Percentiles rank a stretch among this genome's conserved stretches.
These are phyloP conservation scores for Gadus chalcogrammus DNA, from an alignment of 2,113 vertebrate species.

Conservation along the genomic window DNA sequence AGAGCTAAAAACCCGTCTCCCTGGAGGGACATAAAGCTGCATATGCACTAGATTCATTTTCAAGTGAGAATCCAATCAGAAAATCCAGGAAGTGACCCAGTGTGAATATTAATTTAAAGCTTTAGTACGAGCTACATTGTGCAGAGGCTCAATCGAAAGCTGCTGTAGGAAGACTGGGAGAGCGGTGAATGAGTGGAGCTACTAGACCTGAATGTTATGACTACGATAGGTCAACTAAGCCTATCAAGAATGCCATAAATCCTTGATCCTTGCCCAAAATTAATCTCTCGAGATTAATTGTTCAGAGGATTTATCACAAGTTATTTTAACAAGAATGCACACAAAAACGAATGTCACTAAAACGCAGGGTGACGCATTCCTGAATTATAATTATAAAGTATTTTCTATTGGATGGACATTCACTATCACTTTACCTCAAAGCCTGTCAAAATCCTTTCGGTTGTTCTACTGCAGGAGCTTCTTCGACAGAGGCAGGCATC, in stretches of 20 bases:
- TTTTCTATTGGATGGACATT: too few relatives aligned
- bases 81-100: slow-evolving; percentile 19
- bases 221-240: slow-evolving; percentile 51
- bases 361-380: too few relatives aligned
- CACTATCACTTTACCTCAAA: too few relatives aligned
- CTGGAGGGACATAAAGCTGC: slow-evolving; percentile 17
- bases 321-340: too few relatives aligned
- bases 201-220: slow-evolving; percentile 38
- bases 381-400: too few relatives aligned
- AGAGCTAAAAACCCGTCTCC: background rate
- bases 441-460: too few relatives aligned
- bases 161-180: background rate
- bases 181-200: slow-evolving; percentile 34
- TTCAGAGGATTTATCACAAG: too few relatives aligned
- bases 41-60: slow-evolving; percentile 22
- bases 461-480: too few relatives aligned
- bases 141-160: background rate
- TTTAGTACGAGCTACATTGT: slow-evolving; percentile 6
- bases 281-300: background rate
- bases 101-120: slow-evolving; percentile 28
- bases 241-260: slow-evolving; percentile 55
- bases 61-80: slow-evolving; percentile 28
- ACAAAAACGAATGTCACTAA: too few relatives aligned
- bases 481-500: too few relatives aligned
- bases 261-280: slow-evolving; percentile 45